Conservation (phyloP, 37 sponge, comb jelly and placozoan genomes). For the Halisarca cf. caerulea region DNA sequence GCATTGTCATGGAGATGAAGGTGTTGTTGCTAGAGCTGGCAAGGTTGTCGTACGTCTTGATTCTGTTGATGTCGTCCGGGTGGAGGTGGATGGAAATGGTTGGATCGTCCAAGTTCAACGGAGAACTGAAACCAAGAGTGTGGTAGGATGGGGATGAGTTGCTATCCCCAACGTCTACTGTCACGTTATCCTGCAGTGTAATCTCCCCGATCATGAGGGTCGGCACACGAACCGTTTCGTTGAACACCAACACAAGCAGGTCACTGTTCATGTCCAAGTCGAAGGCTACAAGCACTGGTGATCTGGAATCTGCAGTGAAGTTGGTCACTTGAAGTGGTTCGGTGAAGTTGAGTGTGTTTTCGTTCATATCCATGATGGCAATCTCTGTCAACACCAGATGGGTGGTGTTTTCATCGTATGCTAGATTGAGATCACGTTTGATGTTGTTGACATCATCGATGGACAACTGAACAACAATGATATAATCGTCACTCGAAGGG, state of each 20-base stretch:
- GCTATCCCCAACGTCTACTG: constrained; percentile 1
- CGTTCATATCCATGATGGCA: constrained; percentile 85
- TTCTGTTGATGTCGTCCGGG: constrained; percentile 76
- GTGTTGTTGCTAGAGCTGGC: constrained; percentile 73
- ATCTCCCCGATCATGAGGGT: constrained; percentile 57
- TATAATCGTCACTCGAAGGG: constrained; percentile 67
- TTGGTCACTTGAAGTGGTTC: constrained; percentile 44
- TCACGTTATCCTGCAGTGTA: constrained; percentile 55
- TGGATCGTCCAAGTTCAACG: constrained; percentile 52
- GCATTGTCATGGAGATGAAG: constrained; percentile 59
- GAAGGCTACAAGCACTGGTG: constrained; percentile 67
- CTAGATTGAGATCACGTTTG: constrained; percentile 66
- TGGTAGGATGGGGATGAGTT: neutral
- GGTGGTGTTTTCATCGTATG: constrained; percentile 56
- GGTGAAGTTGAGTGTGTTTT: constrained; percentile 69
- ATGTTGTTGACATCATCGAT: constrained; percentile 82
- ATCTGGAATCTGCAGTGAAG: constrained; percentile 53
- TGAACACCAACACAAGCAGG: constrained; percentile 66
- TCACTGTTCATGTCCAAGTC: constrained; percentile 71
- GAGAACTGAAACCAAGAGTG: constrained; percentile 38
- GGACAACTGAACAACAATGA: constrained; percentile 67
- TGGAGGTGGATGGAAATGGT: constrained; percentile 50
- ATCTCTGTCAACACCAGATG: constrained; percentile 41
- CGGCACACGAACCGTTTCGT: constrained; percentile 67
- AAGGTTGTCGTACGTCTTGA: constrained; percentile 71